A percentile compares a stretch with the other conserved stretches of the same genome.
Evolutionary conservation across 2,888 invertebrate genomes (phyloP).

Genomic region (Drosophila tanythrix): DNA sequence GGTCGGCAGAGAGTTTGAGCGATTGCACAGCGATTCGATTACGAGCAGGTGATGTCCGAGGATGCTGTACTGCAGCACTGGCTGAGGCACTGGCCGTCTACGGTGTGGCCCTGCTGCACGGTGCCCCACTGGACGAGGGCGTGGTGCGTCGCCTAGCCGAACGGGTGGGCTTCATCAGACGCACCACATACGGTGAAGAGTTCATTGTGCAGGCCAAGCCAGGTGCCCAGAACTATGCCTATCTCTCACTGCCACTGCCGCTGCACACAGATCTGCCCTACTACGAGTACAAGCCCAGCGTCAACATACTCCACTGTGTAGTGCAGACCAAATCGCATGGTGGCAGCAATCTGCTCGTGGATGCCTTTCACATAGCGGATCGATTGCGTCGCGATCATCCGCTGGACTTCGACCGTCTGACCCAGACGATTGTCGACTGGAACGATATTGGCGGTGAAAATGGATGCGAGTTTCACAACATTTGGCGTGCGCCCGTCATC

Average conservation of each 20-base stretch:
- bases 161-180: conserved; percentile 89
- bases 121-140: conserved; percentile 86
- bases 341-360: conserved; percentile 89
- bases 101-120: conserved; percentile 88
- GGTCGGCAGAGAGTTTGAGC: conserved; percentile 86
- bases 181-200: conserved; percentile 91
- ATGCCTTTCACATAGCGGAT: conserved; percentile 88
- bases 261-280: conserved; percentile 92
- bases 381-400: conserved; percentile 87
- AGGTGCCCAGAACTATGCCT: conserved; percentile 91
- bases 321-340: conserved; percentile 88
- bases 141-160: conserved; percentile 87
- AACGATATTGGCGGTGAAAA: conserved; percentile 89
- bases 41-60: conserved; percentile 86
- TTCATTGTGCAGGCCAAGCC: conserved; percentile 89
- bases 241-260: conserved; percentile 88
- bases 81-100: conserved; percentile 87
- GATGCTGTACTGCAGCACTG: conserved; percentile 86
- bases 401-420: conserved; percentile 87
- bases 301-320: conserved; percentile 90
- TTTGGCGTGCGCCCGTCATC: conserved; percentile 88
- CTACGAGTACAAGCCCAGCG: conserved; percentile 91
- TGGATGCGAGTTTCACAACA: conserved; percentile 87
- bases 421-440: conserved; percentile 89
- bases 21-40: conserved; percentile 86